A percentile compares a stretch with the other conserved stretches of the same genome.
These are phyloP conservation scores for Micropoecilia bifurca DNA, from an alignment of 2,797 vertebrate species.

Conservation along the genomic window DNA sequence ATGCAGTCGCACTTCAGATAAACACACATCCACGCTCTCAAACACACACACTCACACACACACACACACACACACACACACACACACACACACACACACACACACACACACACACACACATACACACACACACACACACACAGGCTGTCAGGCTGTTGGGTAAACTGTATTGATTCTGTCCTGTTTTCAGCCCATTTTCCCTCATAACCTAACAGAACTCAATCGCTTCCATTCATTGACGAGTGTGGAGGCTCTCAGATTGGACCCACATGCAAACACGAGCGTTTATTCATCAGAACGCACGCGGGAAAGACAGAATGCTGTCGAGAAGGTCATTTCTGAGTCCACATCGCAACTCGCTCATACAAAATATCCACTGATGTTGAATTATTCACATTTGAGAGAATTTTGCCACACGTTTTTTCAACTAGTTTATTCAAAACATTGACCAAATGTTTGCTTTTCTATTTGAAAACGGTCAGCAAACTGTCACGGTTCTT, in stretches of 20 bases:
- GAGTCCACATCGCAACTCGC: slow-evolving; percentile 25
- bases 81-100: too few species aligned
- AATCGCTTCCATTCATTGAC: slow-evolving; percentile 69
- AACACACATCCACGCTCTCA: slow-evolving; percentile 50
- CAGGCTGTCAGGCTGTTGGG: slow-evolving; percentile 45
- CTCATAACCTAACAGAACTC: slow-evolving; percentile 67
- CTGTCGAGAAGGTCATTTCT: slow-evolving; percentile 27
- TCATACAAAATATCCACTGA: slow-evolving; percentile 24
- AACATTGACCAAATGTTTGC: neutral
- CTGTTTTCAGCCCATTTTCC: slow-evolving; percentile 77
- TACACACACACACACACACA: slow-evolving; percentile 7
- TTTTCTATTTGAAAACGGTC: neutral
- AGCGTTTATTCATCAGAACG: slow-evolving; percentile 55
- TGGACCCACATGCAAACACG: slow-evolving; percentile 50
- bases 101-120: too few species aligned
- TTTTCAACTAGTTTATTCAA: neutral
- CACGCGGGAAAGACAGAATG: slow-evolving; percentile 21
- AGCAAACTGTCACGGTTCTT: neutral
- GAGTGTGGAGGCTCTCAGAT: slow-evolving; percentile 66
- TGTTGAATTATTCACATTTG: slow-evolving; percentile 36
- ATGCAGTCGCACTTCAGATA: slow-evolving; percentile 81
- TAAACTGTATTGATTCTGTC: slow-evolving; percentile 84
- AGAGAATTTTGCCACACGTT: slow-evolving; percentile 7
- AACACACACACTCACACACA: too few species aligned
- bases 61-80: too few species aligned